A percentile compares a stretch with the other conserved stretches of the same genome.
phyloP scores from a whole-genome alignment of 2,797 vertebrate species.

The Sebastolobus altivelis region DNA sequence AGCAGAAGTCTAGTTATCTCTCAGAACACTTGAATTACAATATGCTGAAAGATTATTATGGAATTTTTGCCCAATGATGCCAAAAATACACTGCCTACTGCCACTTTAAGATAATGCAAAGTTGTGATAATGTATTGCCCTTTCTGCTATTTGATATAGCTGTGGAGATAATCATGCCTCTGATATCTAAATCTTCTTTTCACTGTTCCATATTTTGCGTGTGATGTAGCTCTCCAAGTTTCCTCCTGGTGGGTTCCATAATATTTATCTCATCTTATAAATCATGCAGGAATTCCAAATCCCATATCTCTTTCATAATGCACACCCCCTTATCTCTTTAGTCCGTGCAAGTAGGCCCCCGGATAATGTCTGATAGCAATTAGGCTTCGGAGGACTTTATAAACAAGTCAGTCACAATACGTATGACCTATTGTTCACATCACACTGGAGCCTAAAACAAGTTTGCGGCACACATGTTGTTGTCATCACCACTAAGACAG shows the following conservation, averaged over 20 bases:
- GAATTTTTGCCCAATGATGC: too few relatives aligned
- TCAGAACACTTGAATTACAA: too few relatives aligned
- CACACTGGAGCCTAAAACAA: slow-evolving; percentile 33
- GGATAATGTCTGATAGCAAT: slow-evolving; percentile 61
- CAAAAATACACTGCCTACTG: too few relatives aligned
- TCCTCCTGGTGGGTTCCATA: slow-evolving; percentile 51
- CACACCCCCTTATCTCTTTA: background rate
- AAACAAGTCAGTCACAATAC: slow-evolving; percentile 60
- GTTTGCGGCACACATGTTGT: slow-evolving; percentile 72
- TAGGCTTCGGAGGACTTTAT: slow-evolving; percentile 45
- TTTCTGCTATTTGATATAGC: slow-evolving; percentile 25
- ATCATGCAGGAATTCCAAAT: slow-evolving; percentile 52
- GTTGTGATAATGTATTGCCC: slow-evolving; percentile 40
- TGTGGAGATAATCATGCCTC: slow-evolving; percentile 9
- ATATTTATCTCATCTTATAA: slow-evolving; percentile 55
- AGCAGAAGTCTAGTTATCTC: too few relatives aligned
- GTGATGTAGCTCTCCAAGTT: slow-evolving; percentile 39
- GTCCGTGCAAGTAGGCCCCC: slow-evolving; percentile 22
- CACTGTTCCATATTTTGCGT: slow-evolving; percentile 37
- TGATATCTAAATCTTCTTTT: slow-evolving; percentile 42
- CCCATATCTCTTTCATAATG: slow-evolving; percentile 40
- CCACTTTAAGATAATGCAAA: slow-evolving; percentile 40
- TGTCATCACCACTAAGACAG: slow-evolving; percentile 66
- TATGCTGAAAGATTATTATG: too few relatives aligned
- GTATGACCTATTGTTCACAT: slow-evolving; percentile 63